Evolutionary conservation across 2,113 vertebrate genomes (phyloP), one percentile per base, ranked within the genome.

Genomic region (Nerophis ophidion): DNA sequence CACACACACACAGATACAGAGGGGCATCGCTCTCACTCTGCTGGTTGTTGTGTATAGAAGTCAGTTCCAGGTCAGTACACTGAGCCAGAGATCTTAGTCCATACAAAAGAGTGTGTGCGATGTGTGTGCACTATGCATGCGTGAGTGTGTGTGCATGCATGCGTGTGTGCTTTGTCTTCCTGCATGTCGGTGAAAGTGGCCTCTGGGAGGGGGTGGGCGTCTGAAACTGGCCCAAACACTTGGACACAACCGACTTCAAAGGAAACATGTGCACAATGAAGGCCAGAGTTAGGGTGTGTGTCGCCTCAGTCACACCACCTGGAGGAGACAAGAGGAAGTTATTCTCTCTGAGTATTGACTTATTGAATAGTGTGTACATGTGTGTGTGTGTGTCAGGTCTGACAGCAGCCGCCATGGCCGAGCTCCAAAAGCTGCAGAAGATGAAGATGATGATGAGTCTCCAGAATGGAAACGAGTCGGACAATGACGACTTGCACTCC

Each of bases 361-460:
- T 17, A 38, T 46, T 64, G 36, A 57, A 19, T 48, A 34, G 1
- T 0, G 9, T 52, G n/a, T 26, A 26, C 1, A 26, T 76, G 46
- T 81, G 66, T 77, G 34, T 81, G 50, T 74, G 61, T 68, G 38
- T 40, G 1, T 8, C 56, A 86, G 83, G 86, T 7, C 74, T 88
- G 54, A 86, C 86, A 6, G 84, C 83, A 5, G 86, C 84, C 33
- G 81, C 81, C 61, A 87, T 87, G 84, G 84, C 84, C 0, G 86
- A 87, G 55, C 86, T 87, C 15, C 86, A 86, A 68, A 87, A 87
- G 60, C 79, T 87, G 2, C 86, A 87, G 60, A 87, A 87, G 76
- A 86, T 87, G 86, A 87, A 87, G 80, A 85, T 87, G 82, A 86
- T 87, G 86, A 86, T 87, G 86, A 87, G 82, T 59, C 75, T 87